Conservation (phyloP, 1,140 invertebrate species). For the Neodiprion lecontei region DNA sequence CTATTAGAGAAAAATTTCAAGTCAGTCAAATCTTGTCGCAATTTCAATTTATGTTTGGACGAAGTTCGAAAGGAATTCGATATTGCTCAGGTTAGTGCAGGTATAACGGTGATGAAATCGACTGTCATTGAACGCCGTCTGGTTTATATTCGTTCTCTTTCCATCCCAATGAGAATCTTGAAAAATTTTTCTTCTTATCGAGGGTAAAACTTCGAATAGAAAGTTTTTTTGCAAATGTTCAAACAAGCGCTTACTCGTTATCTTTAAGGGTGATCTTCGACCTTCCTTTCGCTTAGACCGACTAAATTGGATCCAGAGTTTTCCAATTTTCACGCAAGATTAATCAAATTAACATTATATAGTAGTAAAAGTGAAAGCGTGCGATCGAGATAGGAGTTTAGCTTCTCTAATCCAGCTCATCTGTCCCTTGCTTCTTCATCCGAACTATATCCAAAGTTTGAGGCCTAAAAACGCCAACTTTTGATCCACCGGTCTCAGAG, state of each 20-base stretch:
- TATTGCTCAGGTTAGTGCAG: too few relatives aligned
- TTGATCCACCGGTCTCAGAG: conserved; percentile 1
- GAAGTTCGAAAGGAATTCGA: too few relatives aligned
- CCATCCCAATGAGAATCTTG: neutral
- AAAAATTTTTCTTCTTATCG: neutral
- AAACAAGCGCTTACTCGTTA: neutral
- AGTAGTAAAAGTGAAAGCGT: neutral
- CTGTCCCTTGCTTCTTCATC: neutral
- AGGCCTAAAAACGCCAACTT: neutral
- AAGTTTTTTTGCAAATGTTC: neutral
- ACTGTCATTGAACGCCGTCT: too few relatives aligned
- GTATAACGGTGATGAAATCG: too few relatives aligned
- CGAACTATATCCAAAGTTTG: neutral
- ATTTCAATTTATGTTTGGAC: neutral
- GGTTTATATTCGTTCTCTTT: neutral
- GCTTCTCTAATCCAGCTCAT: neutral
- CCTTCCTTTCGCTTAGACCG: neutral
- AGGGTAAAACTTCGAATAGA: neutral
- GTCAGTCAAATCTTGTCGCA: neutral
- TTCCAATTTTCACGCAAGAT: neutral
- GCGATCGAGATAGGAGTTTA: neutral
- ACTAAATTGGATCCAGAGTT: neutral
- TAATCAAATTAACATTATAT: neutral
- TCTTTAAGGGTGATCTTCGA: neutral
- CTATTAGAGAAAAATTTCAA: neutral